Evolutionary conservation across 35 echinoderm and acorn worm species (phyloP), one percentile per base, ranked within the genome.

Genomic region (Eucidaris tribuloides): DNA sequence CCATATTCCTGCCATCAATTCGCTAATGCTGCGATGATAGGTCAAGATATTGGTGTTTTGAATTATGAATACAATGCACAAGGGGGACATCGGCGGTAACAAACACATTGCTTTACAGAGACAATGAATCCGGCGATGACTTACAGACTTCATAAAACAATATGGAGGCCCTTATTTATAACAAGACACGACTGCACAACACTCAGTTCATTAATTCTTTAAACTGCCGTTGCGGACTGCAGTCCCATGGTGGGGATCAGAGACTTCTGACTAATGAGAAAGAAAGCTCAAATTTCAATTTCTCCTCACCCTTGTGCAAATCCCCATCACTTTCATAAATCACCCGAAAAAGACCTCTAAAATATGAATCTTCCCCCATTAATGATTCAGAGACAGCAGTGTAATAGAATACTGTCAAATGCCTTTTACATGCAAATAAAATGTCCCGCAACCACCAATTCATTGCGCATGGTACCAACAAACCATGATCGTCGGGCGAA

Each of bases 301-400:
- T 74, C 68, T 74, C 44, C 35, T 33, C 68, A 74, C 68, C 68
- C 28, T 74, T 74, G 68, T 74, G 68, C 68, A 74, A 74, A 74
- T 38, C 41, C n/a, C 68, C 68, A 74, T 74, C 68, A 74, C 68
- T 74, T 74, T 44, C 68, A 74, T 74, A 74, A 74, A 74, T 74
- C 68, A 74, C 68, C 68, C 41, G 68, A 41, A 74, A 74, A 74
- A 74, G 41, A 74, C 35, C 41, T 74, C 68, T 74, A 74, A 74
- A 74, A 74, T 74, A 74, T 74, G 41, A 44, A 38, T 74, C 37
- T 74, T 74, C 35, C 65, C 41, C 44, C 68, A 74, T 74, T 40
- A 74, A 74, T 74, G 68, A 74, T 74, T 74, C 68, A 74, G 68
- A 36, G 41, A 19, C 38, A 74, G 33, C 41, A 33, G 68, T 9